Evolutionary conservation across 2,797 vertebrate genomes (phyloP).

Genomic region (Muraenolepis orangiensis): DNA sequence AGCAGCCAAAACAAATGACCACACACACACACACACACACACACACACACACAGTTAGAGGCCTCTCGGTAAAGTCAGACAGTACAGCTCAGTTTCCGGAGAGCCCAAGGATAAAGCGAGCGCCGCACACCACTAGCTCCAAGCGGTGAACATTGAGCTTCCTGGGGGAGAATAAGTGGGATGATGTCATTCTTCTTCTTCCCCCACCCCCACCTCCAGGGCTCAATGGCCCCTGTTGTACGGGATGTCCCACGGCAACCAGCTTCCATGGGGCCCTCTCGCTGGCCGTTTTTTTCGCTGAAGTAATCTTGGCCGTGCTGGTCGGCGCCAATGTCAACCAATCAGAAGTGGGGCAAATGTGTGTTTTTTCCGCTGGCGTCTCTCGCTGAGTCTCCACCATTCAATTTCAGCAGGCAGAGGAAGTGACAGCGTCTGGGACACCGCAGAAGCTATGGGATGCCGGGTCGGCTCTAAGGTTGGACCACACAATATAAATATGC

Average conservation of each 20-base stretch:
- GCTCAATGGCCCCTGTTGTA: constrained; percentile 14
- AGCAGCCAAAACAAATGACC: background rate
- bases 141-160: constrained; percentile 11
- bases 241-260: constrained; percentile 18
- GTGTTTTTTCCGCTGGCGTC: constrained; percentile 15
- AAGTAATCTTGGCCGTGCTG: constrained; percentile 9
- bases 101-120: background rate
- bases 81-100: background rate
- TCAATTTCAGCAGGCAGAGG: constrained; percentile 36
- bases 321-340: constrained; percentile 30
- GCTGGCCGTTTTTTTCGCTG: background rate
- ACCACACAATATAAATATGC: background rate
- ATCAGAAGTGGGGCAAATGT: constrained; percentile 30
- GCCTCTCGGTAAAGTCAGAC: too few relatives aligned
- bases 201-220: background rate
- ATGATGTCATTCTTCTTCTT: constrained; percentile 15
- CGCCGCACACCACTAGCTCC: background rate
- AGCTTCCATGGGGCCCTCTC: constrained; percentile 20
- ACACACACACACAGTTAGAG: too few relatives aligned
- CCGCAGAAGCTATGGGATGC: constrained; percentile 20
- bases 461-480: background rate
- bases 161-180: background rate
- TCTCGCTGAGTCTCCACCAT: constrained; percentile 38
- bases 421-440: constrained; percentile 25
- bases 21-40: too few relatives aligned